Conservation (phyloP, 1,140 invertebrate genomes). For the Drosophila tani region DNA sequence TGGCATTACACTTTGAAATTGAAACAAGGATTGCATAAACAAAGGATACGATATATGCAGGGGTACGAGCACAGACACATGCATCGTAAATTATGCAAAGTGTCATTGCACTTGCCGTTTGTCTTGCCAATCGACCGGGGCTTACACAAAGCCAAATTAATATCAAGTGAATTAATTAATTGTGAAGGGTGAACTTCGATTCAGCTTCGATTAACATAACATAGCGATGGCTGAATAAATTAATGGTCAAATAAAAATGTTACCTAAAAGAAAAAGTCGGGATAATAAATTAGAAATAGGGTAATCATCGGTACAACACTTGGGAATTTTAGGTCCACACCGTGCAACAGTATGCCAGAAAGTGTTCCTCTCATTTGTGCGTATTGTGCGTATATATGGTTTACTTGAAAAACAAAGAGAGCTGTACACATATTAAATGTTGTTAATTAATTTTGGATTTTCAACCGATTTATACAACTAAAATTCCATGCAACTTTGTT, state of each 20-base stretch:
- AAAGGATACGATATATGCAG: neutral
- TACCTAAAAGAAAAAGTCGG: too few relatives aligned
- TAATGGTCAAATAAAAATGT: neutral
- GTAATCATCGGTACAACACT: too few relatives aligned
- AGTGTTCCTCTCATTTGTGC: too few relatives aligned
- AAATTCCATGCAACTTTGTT: too few relatives aligned
- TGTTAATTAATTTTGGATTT: neutral
- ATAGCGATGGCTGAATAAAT: constrained; percentile 3
- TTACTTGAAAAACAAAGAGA: neutral
- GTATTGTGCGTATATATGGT: neutral
- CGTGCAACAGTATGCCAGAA: too few relatives aligned
- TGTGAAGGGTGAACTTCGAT: neutral
- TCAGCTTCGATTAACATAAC: constrained; percentile 10
- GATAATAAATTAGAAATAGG: too few relatives aligned
- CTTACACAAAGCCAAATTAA: constrained; percentile 32
- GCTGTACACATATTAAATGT: too few relatives aligned
- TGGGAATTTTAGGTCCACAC: too few relatives aligned
- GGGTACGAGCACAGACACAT: constrained; percentile 37
- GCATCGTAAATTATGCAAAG: constrained; percentile 68
- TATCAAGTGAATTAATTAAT: constrained; percentile 38
- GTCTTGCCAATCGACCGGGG: constrained; percentile 17
- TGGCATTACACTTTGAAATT: constrained; percentile 67
- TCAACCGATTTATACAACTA: neutral
- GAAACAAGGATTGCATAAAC: constrained; percentile 43
- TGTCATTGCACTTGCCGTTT: constrained; percentile 49